Base-by-base conservation (phyloP, 2,113 vertebrate species). In the Actinemys pallida region DNA sequence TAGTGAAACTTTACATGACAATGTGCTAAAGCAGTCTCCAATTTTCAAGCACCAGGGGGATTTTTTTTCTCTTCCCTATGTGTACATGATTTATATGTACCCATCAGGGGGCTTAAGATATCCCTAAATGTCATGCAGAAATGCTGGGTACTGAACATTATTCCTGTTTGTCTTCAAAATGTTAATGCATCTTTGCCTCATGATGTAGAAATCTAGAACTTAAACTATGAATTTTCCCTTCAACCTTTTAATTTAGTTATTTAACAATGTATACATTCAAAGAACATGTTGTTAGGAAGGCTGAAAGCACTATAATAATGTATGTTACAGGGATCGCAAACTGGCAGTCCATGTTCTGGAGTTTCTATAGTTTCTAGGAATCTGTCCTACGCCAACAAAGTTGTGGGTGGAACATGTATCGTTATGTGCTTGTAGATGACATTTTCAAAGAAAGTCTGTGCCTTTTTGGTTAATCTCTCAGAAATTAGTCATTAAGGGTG, bases 1-100 rank as follows among this genome's bases (percentile, higher is more conserved):
- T 69, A 86, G 31, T 84, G 90, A 86, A 93, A 75, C 50, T 78
- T 4, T 88, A 42, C 20, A 62, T 87, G 75, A 50, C 92, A 59
- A 69, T 92, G 79, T 90, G 83, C 50, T 84, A 91, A 93, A 95
- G 50, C 91, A 85, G 53, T 93, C 95, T 96, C 72, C 78, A 90
- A 50, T 49, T 79, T 94, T 89, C 47, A 81, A 19, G 35, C 80
- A 59, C 59, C 17, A 5, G 2, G 5, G 86, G 45, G 56, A 82
- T 65, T 75, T 81, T 86, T 82, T 95, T 50, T 27, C 90, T 91
- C 86, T 76, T 90, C 69, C 47, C 42, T 85, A 54, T 35, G 62
- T 29, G 49, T 31, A 25, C 56, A 4, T 47, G 14, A 2, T 2
- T 90, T 92, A 7, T 1, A 2, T 87, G 89, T 91, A 62, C 42